These are phyloP conservation scores for Sebastes fasciatus DNA, from an alignment of 2,113 vertebrate species.

Conservation along the genomic window DNA sequence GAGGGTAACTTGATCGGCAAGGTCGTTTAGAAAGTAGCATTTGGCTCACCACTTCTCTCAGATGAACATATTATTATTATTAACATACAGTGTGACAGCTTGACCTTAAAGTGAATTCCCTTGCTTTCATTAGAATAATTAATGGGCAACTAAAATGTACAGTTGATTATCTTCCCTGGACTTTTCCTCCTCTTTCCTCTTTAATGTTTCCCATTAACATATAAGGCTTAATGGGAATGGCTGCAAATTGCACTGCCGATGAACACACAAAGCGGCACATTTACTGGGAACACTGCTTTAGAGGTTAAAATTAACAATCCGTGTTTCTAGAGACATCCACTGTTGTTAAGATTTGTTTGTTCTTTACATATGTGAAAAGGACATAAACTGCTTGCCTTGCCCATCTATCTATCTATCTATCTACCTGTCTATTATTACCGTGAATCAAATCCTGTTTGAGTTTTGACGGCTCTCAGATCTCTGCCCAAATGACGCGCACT, in stretches of 20 bases:
- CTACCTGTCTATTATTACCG: not conserved
- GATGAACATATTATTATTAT: conserved; percentile 64
- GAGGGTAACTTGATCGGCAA: conserved; percentile 55
- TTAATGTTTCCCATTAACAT: conserved; percentile 75
- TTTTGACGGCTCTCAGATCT: conserved; percentile 15
- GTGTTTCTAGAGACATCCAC: not conserved
- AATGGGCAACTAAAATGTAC: conserved; percentile 47
- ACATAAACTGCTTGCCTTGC: conserved; percentile 3
- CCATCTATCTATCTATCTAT: not conserved
- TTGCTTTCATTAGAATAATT: conserved; percentile 82
- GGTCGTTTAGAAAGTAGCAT: conserved; percentile 67
- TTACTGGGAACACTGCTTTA: conserved; percentile 25
- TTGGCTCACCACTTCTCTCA: conserved; percentile 46
- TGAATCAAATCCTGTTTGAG: conserved; percentile 15
- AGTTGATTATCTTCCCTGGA: conserved; percentile 63
- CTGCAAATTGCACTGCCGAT: conserved; percentile 50
- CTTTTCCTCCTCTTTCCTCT: conserved; percentile 45
- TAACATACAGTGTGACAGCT: conserved; percentile 64
- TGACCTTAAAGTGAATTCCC: conserved; percentile 78
- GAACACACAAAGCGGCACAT: conserved; percentile 46
- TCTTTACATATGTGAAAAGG: conserved; percentile 4
- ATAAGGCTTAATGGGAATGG: conserved; percentile 61
- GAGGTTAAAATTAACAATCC: conserved; percentile 36
- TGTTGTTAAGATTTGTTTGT: conserved; percentile 6
- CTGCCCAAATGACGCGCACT: not conserved